A percentile compares a stretch with the other conserved stretches of the same genome.
These are phyloP conservation scores for Corythornis cristatus DNA, from an alignment of 2,113 vertebrate species.

Conservation along the genomic window DNA sequence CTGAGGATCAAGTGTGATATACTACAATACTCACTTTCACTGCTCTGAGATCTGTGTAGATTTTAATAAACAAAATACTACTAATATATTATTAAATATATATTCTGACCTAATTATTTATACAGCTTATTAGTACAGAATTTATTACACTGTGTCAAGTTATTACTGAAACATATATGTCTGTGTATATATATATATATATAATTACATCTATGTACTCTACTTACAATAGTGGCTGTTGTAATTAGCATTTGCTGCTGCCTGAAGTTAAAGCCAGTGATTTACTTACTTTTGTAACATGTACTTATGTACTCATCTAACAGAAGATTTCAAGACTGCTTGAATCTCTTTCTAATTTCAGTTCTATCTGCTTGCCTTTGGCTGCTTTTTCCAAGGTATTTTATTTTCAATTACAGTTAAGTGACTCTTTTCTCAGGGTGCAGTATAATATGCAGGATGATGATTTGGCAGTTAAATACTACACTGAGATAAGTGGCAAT, in stretches of 20 bases:
- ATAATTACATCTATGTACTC: background rate
- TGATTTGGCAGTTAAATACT: background rate
- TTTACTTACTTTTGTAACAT: background rate
- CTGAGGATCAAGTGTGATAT: background rate
- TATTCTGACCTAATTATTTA: background rate
- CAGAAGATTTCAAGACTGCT: background rate
- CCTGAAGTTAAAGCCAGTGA: background rate
- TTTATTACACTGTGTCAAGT: background rate
- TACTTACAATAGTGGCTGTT: background rate
- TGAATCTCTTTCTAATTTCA: background rate
- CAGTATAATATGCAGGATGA: background rate
- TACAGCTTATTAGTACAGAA: background rate
- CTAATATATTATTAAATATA: background rate
- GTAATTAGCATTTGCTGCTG: background rate
- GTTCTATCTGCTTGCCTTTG: background rate
- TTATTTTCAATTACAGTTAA: conserved; percentile 10
- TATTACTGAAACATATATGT: background rate
- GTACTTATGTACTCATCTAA: background rate
- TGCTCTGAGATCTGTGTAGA: background rate
- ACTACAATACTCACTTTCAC: background rate
- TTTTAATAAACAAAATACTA: background rate
- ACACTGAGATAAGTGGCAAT: background rate
- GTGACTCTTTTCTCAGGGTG: background rate
- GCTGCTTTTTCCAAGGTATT: background rate
- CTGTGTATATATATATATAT: background rate